Base-by-base conservation (phyloP, 2,888 invertebrate species). In the Lepidonotus clava region DNA sequence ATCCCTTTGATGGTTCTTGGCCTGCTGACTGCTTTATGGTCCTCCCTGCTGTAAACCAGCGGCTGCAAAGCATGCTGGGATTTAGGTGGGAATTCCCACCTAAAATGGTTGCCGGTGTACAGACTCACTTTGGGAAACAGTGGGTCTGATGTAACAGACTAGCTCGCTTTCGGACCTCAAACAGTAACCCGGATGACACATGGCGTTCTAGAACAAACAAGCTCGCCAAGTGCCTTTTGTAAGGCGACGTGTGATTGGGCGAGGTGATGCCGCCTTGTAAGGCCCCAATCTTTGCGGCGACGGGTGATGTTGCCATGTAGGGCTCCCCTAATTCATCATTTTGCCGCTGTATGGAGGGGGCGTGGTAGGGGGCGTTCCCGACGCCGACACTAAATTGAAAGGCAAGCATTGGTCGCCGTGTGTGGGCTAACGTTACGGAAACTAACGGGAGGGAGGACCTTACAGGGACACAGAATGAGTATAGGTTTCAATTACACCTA, bases 371-470 rank as follows among this genome's bases (percentile, higher is more conserved):
- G 71, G 71, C 71, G 71, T 24, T 18, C 80, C 18, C 28, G 32
- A 41, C 80, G 21, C 51, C 46, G 1, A 32, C 41, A 80, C 24
- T 46, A 41, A 46, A 80, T 46, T 80, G 80, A 80, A 80, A 80
- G 51, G 80, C 28, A 80, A 80, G 46, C 51, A 80, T 46, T 1
- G 28, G 21, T 11, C 80, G 80, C 80, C 21, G 80, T 80, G 80
- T 80, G 80, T 80, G 80, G 80, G 71, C 71, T 71, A 36, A 71
- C 71, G 36, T 71, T 71, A 71, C 61, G 1, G n/a, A n/a, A n/a
- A n/a, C n/a, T n/a, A n/a, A n/a, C n/a, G n/a, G n/a, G n/a, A n/a
- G n/a, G n/a, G n/a, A n/a, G n/a, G n/a, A n/a, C n/a, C n/a, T n/a
- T n/a, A 46, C 8, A 46, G 46, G 46, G 8, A 46, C 8, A 18